A percentile compares a stretch with the other conserved stretches of the same genome.
These are phyloP conservation scores for Recurvirostra avosetta DNA, from an alignment of 2,113 vertebrate species.

Conservation along the genomic window DNA sequence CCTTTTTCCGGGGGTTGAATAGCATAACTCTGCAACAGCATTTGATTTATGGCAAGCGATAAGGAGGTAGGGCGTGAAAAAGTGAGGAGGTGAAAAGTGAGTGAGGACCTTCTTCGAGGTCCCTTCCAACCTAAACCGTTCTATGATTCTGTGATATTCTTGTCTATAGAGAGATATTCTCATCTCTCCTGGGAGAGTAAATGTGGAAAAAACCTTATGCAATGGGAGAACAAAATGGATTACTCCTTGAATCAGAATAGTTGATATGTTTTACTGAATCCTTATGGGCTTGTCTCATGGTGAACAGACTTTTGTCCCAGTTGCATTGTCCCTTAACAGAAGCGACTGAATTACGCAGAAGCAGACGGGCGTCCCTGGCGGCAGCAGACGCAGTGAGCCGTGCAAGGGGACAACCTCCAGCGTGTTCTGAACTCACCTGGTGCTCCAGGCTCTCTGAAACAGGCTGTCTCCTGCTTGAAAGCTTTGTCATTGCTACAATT, in stretches of 20 bases:
- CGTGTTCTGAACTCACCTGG: neutral
- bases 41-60: neutral
- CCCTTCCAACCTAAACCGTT: no score
- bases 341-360: neutral
- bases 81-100: neutral
- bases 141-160: neutral
- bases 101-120: no score
- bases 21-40: neutral
- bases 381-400: accelerated
- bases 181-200: neutral
- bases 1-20: neutral
- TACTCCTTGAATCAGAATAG: neutral
- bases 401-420: neutral
- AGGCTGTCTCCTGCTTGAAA: neutral
- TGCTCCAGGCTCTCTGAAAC: neutral
- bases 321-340: neutral
- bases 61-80: neutral
- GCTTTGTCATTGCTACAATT: neutral
- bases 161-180: neutral
- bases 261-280: neutral
- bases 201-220: neutral
- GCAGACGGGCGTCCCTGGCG: neutral
- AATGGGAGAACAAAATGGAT: neutral
- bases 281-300: neutral
- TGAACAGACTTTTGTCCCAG: neutral